Conservation (phyloP, 2,797 vertebrate genomes). For the Notolepis coatsorum region DNA sequence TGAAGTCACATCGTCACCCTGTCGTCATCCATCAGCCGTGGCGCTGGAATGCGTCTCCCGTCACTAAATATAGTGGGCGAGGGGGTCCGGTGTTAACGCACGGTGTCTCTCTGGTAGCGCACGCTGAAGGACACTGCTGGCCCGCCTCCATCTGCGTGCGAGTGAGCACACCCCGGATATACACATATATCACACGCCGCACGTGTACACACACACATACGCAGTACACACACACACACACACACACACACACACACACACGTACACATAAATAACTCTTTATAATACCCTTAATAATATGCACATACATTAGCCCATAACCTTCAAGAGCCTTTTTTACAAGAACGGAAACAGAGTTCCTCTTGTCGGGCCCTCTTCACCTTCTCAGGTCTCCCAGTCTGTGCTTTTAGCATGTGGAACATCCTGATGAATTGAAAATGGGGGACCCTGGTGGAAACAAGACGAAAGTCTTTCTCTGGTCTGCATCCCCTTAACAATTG, state of each 20-base stretch:
- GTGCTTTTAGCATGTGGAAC: constrained; percentile 39
- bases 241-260: constrained; percentile 10
- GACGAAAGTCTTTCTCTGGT: too few species aligned
- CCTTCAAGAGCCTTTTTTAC: constrained; percentile 17
- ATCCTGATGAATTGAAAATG: too few species aligned
- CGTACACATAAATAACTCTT: not conserved
- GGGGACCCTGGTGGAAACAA: too few species aligned
- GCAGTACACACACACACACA: constrained; percentile 20
- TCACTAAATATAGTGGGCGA: constrained; percentile 76
- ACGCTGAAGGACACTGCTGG: constrained; percentile 61
- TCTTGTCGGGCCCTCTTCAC: constrained; percentile 24
- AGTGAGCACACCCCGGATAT: too few species aligned
- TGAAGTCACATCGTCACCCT: constrained; percentile 77
- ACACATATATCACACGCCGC: not conserved
- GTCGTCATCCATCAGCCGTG: constrained; percentile 79
- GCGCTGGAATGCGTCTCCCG: constrained; percentile 68
- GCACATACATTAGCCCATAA: constrained; percentile 43
- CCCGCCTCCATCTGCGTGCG: constrained; percentile 22
- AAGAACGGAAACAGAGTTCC: constrained; percentile 19
- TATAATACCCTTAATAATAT: constrained; percentile 32
- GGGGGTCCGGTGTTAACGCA: constrained; percentile 58
- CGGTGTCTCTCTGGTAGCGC: constrained; percentile 52
- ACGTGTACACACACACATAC: constrained; percentile 20
- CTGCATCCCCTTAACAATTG: too few species aligned
- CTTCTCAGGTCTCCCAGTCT: too few species aligned